Conservation (phyloP, 2,797 vertebrate species). For the Bradypus variegatus region DNA sequence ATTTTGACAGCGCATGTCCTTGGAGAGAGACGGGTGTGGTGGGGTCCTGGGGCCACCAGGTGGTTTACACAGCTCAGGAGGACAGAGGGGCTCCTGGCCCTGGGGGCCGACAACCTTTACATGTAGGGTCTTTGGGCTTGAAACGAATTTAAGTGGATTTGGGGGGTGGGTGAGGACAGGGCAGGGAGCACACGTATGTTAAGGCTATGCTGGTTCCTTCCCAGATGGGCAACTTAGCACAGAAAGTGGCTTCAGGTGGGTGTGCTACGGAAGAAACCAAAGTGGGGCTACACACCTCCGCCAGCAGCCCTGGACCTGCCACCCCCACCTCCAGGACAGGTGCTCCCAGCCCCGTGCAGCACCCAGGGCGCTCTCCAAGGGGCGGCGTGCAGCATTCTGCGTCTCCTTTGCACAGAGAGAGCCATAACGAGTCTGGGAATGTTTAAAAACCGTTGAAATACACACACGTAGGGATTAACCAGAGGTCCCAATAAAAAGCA, state of each 20-base stretch:
- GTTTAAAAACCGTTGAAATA: not conserved
- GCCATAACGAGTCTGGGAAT: not conserved
- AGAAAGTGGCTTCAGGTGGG: no score
- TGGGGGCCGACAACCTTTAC: not conserved
- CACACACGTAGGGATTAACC: not conserved
- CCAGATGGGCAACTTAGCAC: no score
- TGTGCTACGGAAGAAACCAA: no score
- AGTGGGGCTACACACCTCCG: no score
- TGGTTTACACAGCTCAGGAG: no score
- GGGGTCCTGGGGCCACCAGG: no score
- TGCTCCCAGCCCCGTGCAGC: not conserved
- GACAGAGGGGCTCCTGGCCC: not conserved
- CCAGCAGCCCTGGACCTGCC: no score
- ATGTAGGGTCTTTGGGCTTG: not conserved
- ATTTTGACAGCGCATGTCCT: no score
- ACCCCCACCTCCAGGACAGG: no score
- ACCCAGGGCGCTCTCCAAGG: conserved; percentile 33
- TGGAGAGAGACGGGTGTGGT: no score
- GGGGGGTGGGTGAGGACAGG: not conserved
- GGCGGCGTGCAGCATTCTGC: not conserved
- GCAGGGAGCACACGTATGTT: not conserved
- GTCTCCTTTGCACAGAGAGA: not conserved
- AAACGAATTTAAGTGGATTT: not conserved
- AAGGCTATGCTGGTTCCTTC: no score
- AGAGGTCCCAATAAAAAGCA: not conserved